These are phyloP conservation scores for Oreamnos americanus DNA, from an alignment of 2,113 vertebrate species.

Conservation along the genomic window DNA sequence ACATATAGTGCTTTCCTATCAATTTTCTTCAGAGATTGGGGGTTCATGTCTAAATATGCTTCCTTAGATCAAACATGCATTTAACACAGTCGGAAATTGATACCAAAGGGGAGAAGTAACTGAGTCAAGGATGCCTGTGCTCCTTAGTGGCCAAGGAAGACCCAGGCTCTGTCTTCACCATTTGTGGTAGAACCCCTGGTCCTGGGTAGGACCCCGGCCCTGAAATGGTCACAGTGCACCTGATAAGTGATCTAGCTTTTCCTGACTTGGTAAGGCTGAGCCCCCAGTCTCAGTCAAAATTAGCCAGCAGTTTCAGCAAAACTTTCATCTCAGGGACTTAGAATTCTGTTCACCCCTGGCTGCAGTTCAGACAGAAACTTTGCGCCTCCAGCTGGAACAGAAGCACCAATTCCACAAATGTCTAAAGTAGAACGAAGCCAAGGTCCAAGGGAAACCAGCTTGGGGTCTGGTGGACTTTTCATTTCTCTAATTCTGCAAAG, in stretches of 20 bases:
- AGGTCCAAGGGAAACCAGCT: background rate
- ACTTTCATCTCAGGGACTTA: background rate
- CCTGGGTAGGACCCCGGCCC: accelerated
- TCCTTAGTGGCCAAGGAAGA: accelerated
- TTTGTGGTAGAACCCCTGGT: accelerated
- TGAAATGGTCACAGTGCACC: accelerated
- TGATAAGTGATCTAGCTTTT: accelerated
- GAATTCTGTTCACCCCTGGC: accelerated
- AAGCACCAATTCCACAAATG: background rate
- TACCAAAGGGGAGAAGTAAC: background rate
- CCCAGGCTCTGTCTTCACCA: accelerated
- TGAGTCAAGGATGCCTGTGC: background rate
- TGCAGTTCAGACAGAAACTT: background rate
- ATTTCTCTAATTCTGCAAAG: background rate
- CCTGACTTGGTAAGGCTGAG: background rate
- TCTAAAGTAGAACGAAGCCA: background rate
- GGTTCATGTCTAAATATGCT: background rate
- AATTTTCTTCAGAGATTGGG: background rate
- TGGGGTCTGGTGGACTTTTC: accelerated
- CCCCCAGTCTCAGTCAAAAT: accelerated
- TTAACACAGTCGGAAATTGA: background rate
- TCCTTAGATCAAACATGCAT: background rate
- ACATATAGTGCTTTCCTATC: background rate
- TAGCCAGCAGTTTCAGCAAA: background rate
- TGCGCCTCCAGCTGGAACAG: accelerated